Conservation (phyloP, 2,113 vertebrate genomes). For the Podarcis muralis region DNA sequence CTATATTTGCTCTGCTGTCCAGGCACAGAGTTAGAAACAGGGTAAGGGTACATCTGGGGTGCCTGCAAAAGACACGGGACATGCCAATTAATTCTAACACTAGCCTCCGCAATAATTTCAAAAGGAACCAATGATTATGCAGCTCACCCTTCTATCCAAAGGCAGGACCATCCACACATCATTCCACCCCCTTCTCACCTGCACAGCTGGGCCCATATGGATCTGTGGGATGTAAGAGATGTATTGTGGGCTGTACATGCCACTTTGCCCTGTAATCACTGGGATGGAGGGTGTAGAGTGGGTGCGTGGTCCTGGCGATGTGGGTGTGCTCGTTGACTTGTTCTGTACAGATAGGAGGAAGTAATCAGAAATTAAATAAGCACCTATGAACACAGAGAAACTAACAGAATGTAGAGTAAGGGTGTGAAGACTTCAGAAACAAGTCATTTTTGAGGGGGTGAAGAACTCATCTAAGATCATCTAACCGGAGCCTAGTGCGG, state of each 20-base stretch:
- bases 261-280: constrained; percentile 84
- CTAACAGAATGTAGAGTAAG: background rate
- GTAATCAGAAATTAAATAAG: background rate
- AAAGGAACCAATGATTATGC: background rate
- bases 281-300: constrained; percentile 87
- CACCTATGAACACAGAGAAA: background rate
- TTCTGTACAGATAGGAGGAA: constrained; percentile 49
- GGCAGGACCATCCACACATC: background rate
- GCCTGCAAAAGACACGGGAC: constrained; percentile 66
- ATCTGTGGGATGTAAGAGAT: constrained; percentile 84
- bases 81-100: background rate
- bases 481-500: no score
- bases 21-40: constrained; percentile 81
- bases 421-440: no score
- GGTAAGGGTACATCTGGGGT: constrained; percentile 88
- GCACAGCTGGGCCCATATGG: constrained; percentile 83
- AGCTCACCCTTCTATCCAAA: background rate
- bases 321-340: constrained; percentile 80
- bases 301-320: constrained; percentile 82
- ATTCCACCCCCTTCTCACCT: constrained; percentile 54
- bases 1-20: constrained; percentile 89
- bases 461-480: no score
- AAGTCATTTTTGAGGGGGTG: no score
- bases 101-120: no score
- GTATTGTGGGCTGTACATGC: constrained; percentile 77